Conservation (phyloP, 2,797 vertebrate genomes). For the Astyanax mexicanus region DNA sequence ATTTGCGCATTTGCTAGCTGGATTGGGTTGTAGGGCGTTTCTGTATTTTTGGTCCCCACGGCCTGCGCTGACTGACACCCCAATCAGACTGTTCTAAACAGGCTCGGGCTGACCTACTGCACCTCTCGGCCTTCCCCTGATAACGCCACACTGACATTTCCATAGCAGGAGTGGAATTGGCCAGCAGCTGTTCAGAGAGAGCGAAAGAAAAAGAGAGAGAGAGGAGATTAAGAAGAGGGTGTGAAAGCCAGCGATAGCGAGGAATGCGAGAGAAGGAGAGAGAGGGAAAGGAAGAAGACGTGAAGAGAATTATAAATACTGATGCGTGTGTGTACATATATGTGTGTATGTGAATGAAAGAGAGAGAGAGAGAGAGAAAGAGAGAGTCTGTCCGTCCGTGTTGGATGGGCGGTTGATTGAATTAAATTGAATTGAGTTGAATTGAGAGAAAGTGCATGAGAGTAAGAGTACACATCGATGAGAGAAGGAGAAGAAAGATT, state of each 20-base stretch:
- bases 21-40: not conserved
- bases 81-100: constrained; percentile 76
- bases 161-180: constrained; percentile 48
- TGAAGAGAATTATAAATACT: constrained; percentile 31
- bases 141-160: constrained; percentile 55
- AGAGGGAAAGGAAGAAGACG: constrained; percentile 28
- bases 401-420: constrained; percentile 17
- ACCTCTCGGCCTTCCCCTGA: constrained; percentile 46
- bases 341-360: not conserved
- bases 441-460: constrained; percentile 19
- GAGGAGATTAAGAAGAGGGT: constrained; percentile 36
- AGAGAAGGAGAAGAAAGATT: not conserved
- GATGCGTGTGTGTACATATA: not conserved
- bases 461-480: constrained; percentile 11
- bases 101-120: constrained; percentile 61
- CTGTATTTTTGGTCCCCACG: constrained; percentile 9
- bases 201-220: constrained; percentile 2
- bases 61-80: constrained; percentile 74
- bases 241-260: constrained; percentile 40
- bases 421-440: too few species aligned
- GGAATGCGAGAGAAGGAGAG: constrained; percentile 18
- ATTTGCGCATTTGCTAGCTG: not conserved
- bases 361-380: too few species aligned
- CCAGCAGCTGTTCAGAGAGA: constrained; percentile 32
- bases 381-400: not conserved